Base-by-base conservation (phyloP, 2,888 invertebrate species). In the Microctonus brassicae region DNA sequence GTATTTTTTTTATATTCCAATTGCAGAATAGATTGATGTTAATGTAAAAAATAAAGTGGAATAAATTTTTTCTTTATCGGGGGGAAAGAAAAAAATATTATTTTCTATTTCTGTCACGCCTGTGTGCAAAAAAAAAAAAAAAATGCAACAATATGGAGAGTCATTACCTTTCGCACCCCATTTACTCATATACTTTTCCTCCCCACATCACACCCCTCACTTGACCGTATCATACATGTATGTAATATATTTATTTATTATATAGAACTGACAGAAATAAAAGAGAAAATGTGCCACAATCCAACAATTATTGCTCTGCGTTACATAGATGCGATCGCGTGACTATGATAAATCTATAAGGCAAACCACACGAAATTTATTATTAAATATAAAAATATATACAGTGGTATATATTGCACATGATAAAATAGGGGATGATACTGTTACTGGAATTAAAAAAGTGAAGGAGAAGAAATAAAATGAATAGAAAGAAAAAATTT, bases 271-370 rank as follows among this genome's bases (percentile, higher is more conserved):
- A 20, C 47, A 64, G 60, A 62, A 66, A 55, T 24, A 34, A 61
- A 63, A 24, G 22, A 66, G 24, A 61, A 52, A 64, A 68, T 70
- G 61, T 70, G 58, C 75, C 79, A 78, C 79, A 81, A 83, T 81
- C 73, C 78, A 76, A 74, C 82, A 82, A 84, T 85, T 84, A 84
- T 80, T 55, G 61, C 53, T 66, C 29, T n/a, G n/a, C n/a, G n/a
- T 29, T 29, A 29, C 7, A 29, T 29, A 52, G 13, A 60, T 74
- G 77, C 69, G 74, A 82, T 78, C 80, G 82, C 81, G 82, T 83
- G 84, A 85, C 84, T 83, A 81, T 84, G 85, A 85, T 85, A 84
- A 85, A 85, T 86, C 80, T 81, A 81, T 69, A 80, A 78, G 26
- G 55, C 3, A 29, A 29, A 55, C 6, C 24, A 9, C 24, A 29